Conservation (phyloP, 2,797 vertebrate species). For the Onychomys torridus region DNA sequence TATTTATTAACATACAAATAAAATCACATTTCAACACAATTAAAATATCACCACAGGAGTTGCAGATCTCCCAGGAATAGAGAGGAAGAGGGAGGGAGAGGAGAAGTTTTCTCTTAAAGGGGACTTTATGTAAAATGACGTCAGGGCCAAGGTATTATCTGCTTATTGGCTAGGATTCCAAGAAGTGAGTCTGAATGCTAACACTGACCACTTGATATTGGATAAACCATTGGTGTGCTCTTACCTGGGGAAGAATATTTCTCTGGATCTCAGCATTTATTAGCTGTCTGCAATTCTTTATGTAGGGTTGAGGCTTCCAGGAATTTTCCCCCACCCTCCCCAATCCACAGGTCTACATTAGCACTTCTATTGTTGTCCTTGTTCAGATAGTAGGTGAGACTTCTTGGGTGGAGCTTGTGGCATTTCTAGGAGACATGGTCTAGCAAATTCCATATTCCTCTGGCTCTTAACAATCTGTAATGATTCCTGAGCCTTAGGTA, state of each 20-base stretch:
- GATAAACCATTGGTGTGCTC: not conserved
- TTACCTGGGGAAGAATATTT: not conserved
- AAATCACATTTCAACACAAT: too few relatives aligned
- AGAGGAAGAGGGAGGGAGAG: too few relatives aligned
- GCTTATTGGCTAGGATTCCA: too few relatives aligned
- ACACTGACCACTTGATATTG: not conserved
- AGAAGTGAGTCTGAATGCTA: too few relatives aligned
- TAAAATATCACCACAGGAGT: too few relatives aligned
- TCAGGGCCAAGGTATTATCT: too few relatives aligned
- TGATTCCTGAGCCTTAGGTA: not conserved
- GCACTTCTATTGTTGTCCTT: not conserved
- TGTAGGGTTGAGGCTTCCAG: not conserved
- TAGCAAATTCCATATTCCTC: not conserved
- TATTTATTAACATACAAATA: too few relatives aligned
- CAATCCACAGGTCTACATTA: not conserved
- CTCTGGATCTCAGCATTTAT: not conserved
- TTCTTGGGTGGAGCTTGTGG: not conserved
- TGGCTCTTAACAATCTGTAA: not conserved
- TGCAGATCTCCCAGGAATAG: too few relatives aligned
- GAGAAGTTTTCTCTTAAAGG: too few relatives aligned
- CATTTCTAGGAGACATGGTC: not conserved
- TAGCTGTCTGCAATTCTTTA: not conserved
- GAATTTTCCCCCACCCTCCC: not conserved
- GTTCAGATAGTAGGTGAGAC: not conserved
- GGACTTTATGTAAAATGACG: too few relatives aligned